Evolutionary conservation across 2,888 invertebrate species (phyloP).

Genomic region (Drosophila meridiana): DNA sequence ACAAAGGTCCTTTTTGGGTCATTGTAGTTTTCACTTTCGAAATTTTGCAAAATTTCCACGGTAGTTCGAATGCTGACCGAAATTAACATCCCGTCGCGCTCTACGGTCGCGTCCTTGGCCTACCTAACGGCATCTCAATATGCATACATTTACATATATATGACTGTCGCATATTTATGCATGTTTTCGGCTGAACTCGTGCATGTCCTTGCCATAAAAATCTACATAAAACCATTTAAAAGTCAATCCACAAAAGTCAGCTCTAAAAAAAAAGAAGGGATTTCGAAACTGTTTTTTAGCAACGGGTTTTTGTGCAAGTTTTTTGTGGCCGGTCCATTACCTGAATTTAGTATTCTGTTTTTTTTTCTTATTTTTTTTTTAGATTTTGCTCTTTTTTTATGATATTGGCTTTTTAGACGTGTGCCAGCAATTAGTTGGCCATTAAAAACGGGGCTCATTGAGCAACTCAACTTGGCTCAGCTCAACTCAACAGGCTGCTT

Average conservation of each 20-base stretch:
- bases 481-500: slow-evolving; percentile 44
- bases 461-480: slow-evolving; percentile 16
- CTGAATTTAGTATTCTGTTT: neutral
- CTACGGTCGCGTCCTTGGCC: slow-evolving; percentile 56
- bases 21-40: slow-evolving; percentile 76
- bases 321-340: slow-evolving; percentile 18
- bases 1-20: slow-evolving; percentile 30
- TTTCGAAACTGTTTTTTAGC: slow-evolving; percentile 55
- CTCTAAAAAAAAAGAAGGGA: neutral
- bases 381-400: slow-evolving; percentile 25
- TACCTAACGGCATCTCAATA: slow-evolving; percentile 50
- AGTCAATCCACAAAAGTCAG: slow-evolving; percentile 81
- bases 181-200: slow-evolving; percentile 56
- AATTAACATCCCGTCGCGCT: slow-evolving; percentile 71
- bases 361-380: slow-evolving; percentile 24
- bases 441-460: slow-evolving; percentile 49
- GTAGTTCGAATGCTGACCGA: slow-evolving; percentile 57
- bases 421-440: slow-evolving; percentile 72
- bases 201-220: slow-evolving; percentile 71
- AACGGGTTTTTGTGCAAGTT: slow-evolving; percentile 39
- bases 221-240: slow-evolving; percentile 80
- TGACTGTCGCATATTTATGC: slow-evolving; percentile 1
- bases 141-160: slow-evolving; percentile 3
- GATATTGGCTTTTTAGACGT: slow-evolving; percentile 67
- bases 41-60: slow-evolving; percentile 62